Conservation (phyloP, 2,888 invertebrate genomes). For the Troilus luridus region DNA sequence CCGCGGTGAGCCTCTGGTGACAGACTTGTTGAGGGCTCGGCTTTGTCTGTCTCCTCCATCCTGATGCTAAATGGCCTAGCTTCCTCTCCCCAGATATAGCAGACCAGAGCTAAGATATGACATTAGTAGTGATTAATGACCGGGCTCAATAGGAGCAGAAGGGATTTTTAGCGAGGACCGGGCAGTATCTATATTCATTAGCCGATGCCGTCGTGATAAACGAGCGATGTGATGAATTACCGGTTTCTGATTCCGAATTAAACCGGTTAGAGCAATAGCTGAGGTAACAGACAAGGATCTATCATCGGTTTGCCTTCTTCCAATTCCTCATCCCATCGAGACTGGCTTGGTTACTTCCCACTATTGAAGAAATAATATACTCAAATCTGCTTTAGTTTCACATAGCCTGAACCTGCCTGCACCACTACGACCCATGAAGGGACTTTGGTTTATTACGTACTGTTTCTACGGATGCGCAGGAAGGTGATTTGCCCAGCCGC, state of each 20-base stretch:
- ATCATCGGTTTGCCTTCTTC: not conserved
- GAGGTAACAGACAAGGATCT: slow-evolving; percentile 35
- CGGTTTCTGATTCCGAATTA: slow-evolving; percentile 25
- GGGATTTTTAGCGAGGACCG: not conserved
- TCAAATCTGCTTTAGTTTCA: too few species aligned
- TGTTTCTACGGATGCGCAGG: too few species aligned
- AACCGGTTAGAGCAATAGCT: slow-evolving; percentile 44
- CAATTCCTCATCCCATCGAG: not conserved
- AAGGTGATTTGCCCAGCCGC: too few species aligned
- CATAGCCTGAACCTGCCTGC: too few species aligned
- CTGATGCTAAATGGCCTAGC: not conserved
- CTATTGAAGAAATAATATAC: not conserved
- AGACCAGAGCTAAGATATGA: not conserved
- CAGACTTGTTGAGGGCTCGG: not conserved
- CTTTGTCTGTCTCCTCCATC: not conserved
- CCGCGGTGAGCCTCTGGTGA: too few species aligned
- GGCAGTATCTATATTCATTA: slow-evolving; percentile 51
- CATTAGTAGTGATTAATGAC: slow-evolving; percentile 40
- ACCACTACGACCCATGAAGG: too few species aligned
- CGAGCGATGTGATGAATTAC: slow-evolving; percentile 51
- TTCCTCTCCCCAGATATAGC: not conserved
- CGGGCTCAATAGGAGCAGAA: not conserved
- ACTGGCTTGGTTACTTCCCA: not conserved
- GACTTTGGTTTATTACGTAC: too few species aligned
- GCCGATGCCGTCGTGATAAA: slow-evolving; percentile 1